These are phyloP conservation scores for Zaprionus bogoriensis DNA, from an alignment of 2,888 invertebrate species.

Conservation along the genomic window DNA sequence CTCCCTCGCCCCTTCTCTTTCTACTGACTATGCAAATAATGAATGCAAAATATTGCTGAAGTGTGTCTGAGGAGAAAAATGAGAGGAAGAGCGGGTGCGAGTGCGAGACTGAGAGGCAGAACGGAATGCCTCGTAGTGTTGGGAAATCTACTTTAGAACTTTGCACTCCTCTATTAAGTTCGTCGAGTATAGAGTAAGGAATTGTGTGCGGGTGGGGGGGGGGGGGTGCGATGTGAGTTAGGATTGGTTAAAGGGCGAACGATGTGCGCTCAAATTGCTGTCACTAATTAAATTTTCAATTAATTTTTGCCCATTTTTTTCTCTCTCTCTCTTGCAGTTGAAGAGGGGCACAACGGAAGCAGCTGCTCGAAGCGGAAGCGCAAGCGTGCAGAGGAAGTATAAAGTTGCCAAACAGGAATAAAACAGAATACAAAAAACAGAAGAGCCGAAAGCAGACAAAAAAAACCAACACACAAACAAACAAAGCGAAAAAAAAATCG, in stretches of 20 bases:
- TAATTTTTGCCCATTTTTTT: conserved; percentile 30
- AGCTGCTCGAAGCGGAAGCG: conserved; percentile 31
- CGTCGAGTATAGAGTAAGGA: neutral
- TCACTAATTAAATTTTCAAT: conserved; percentile 59
- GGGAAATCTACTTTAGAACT: conserved; percentile 36
- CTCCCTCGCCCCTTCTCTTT: conserved; percentile 1
- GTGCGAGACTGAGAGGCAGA: neutral
- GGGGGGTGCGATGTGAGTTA: no score
- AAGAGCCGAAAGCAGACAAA: no score
- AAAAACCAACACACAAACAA: neutral
- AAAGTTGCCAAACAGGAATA: conserved; percentile 27
- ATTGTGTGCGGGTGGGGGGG: neutral
- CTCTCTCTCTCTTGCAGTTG: conserved; percentile 36
- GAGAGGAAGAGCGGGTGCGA: neutral
- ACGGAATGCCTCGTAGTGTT: conserved; percentile 6
- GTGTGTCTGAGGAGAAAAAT: conserved; percentile 50
- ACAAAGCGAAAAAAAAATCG: neutral
- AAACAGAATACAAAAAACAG: conserved; percentile 8
- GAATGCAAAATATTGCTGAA: conserved; percentile 73
- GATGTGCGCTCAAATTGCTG: conserved; percentile 31
- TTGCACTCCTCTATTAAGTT: conserved; percentile 35
- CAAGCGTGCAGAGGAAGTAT: conserved; percentile 35
- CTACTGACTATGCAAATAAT: conserved; percentile 69
- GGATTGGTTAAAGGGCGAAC: no score
- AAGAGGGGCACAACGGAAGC: conserved; percentile 25